Base-by-base conservation (phyloP, 2,888 invertebrate genomes). In the Tipula helvola region DNA sequence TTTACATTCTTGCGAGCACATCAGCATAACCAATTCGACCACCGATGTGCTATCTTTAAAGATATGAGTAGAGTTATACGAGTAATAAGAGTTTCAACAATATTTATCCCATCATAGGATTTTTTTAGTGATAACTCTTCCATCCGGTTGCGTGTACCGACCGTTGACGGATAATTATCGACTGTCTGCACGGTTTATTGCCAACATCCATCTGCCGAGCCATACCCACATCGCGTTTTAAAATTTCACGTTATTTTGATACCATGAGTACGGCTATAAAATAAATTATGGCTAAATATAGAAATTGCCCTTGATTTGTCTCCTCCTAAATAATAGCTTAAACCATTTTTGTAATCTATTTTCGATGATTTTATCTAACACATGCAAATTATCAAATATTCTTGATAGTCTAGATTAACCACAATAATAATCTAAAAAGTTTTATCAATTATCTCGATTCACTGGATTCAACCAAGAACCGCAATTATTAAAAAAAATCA, bases 1-100 rank as follows among this genome's bases (percentile, higher is more conserved):
- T 93, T 99, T 99, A 99, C 99, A 99, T 92, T 99, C 99, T 92
- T 99, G 99, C 0, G 99, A 99, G 92, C 99, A 99, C 87, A 99
- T 93, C 90, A 99, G 92, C 99, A 99, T 99, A 87, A 99, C 99
- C 88, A 99, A 93, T 90, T 99, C 99, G 57, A 99, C 99, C 0
- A 99, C 99, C 0, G 98, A 99, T 86, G 97, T 98, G 90, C 97
- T 98, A 90, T 98, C 97, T 91, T 98, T 98, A 99, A 97, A 0
- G 99, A 99, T 88, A 97, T 98, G 89, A 99, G 93, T 12, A 99
- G 94, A 3, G 97, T 98, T 28, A n/a, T n/a, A n/a, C 97, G 94
- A 71, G 94, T n/a, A n/a, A 94, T 88, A 94, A 91, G 12, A 94
- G 93, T 83, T 94, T 94, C 88, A 94, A 91, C 13, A 94, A 93